These are phyloP conservation scores for Chorisops tibialis DNA, from an alignment of 2,888 invertebrate species.

Conservation along the genomic window DNA sequence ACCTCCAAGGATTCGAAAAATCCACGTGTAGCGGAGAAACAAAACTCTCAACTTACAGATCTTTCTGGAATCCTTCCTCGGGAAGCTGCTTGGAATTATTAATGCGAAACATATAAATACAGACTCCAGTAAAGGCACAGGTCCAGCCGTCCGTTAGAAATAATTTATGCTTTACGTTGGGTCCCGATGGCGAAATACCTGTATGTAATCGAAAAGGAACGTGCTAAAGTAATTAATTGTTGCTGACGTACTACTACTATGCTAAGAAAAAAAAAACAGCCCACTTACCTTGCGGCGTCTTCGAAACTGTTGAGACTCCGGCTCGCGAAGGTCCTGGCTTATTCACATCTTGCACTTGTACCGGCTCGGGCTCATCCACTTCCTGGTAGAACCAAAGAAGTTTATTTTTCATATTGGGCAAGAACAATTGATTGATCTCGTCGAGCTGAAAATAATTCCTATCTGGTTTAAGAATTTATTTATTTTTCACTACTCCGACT, in stretches of 20 bases:
- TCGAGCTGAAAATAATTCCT: constrained; percentile 61
- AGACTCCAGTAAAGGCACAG: constrained; percentile 74
- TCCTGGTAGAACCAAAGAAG: constrained; percentile 88
- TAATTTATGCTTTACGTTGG: constrained; percentile 65
- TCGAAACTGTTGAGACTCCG: constrained; percentile 53
- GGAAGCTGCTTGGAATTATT: constrained; percentile 81
- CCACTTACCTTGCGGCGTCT: constrained; percentile 49
- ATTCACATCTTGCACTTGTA: constrained; percentile 49
- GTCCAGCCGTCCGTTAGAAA: constrained; percentile 85
- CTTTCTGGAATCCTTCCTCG: constrained; percentile 91
- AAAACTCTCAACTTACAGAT: constrained; percentile 52
- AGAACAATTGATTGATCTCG: constrained; percentile 81
- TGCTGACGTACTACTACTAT: not conserved
- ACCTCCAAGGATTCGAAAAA: not conserved
- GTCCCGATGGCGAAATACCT: constrained; percentile 49
- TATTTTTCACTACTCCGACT: too few relatives aligned
- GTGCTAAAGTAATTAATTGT: not conserved
- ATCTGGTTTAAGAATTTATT: too few relatives aligned
- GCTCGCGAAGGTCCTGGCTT: constrained; percentile 55
- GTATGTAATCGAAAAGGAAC: constrained; percentile 18
- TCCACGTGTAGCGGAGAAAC: not conserved
- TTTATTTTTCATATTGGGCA: constrained; percentile 80
- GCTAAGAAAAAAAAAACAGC: not conserved
- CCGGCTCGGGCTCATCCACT: constrained; percentile 65
- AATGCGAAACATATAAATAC: constrained; percentile 81